Percentiles rank a stretch among this genome's conserved stretches.
Conservation (phyloP, 1,140 invertebrate species). For the Sipha flava region DNA sequence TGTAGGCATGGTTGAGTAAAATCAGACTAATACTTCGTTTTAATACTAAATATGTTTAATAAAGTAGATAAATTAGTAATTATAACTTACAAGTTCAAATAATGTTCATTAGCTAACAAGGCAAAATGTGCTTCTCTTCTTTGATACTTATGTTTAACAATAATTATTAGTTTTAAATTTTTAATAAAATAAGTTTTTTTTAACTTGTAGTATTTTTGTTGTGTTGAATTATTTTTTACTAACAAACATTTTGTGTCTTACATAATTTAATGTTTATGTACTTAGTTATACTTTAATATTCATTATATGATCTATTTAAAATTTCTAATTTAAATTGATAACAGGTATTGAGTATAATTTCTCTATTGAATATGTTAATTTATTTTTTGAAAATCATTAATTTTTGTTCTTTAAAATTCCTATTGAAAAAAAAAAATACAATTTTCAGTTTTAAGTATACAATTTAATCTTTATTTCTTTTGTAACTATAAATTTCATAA, state of each 20-base stretch:
- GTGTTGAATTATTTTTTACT: neutral
- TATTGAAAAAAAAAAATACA: neutral
- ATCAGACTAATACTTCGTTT: neutral
- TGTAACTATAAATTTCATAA: neutral
- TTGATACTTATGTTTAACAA: neutral
- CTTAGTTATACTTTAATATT: neutral
- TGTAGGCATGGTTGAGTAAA: constrained; percentile 3
- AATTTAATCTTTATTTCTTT: neutral
- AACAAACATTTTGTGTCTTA: neutral
- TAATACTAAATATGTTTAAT: neutral
- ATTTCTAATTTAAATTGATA: neutral
- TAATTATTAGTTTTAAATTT: neutral
- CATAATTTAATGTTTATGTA: too few species aligned
- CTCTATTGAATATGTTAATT: neutral
- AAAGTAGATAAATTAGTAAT: neutral
- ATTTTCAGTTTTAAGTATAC: neutral
- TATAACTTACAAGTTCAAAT: neutral
- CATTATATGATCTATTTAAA: neutral
- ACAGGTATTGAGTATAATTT: neutral
- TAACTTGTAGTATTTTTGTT: neutral
- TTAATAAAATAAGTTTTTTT: neutral
- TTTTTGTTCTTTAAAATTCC: neutral
- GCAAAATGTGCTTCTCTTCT: neutral
- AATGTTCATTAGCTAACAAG: neutral
- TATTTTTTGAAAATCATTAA: neutral